Percentiles rank a stretch among this genome's conserved stretches.
Evolutionary conservation across 2,888 invertebrate genomes (phyloP).

Genomic region (Fragum sueziense): DNA sequence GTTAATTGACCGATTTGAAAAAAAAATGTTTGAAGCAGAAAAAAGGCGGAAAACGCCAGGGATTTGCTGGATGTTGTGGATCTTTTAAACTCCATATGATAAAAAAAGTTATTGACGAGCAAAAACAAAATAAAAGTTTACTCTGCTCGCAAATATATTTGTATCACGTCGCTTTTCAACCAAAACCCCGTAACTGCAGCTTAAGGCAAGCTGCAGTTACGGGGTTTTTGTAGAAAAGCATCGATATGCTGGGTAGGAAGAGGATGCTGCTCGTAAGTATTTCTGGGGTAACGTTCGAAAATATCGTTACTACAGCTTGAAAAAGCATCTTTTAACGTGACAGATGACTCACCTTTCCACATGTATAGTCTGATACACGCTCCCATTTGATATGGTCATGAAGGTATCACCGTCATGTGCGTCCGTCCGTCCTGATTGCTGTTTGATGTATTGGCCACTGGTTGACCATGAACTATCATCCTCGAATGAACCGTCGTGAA

Average conservation of each 20-base stretch:
- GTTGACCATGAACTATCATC: not conserved
- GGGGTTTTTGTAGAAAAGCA: not conserved
- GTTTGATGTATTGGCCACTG: not conserved
- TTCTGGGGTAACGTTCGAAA: no score
- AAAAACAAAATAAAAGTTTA: no score
- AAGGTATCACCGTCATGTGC: not conserved
- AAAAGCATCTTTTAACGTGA: not conserved
- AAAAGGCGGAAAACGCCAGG: no score
- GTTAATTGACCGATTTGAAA: no score
- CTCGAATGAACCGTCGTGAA: conserved; percentile 4
- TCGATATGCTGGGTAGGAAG: not conserved
- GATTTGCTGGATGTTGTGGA: no score
- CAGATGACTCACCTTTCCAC: not conserved
- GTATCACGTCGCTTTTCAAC: no score
- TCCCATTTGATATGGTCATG: not conserved
- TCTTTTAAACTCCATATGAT: no score
- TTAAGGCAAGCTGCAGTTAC: not conserved
- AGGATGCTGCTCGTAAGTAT: no score
- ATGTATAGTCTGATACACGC: not conserved
- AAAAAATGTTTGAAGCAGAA: no score
- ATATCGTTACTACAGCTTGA: not conserved
- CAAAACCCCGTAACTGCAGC: not conserved
- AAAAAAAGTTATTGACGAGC: no score
- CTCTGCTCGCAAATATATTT: no score
- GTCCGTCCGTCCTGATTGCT: not conserved